Percentiles rank a stretch among this genome's conserved stretches.
These are phyloP conservation scores for Haliclystus octoradiatus DNA, from an alignment of 30 jellyfish, hydroid and myxozoan species.

Conservation along the genomic window DNA sequence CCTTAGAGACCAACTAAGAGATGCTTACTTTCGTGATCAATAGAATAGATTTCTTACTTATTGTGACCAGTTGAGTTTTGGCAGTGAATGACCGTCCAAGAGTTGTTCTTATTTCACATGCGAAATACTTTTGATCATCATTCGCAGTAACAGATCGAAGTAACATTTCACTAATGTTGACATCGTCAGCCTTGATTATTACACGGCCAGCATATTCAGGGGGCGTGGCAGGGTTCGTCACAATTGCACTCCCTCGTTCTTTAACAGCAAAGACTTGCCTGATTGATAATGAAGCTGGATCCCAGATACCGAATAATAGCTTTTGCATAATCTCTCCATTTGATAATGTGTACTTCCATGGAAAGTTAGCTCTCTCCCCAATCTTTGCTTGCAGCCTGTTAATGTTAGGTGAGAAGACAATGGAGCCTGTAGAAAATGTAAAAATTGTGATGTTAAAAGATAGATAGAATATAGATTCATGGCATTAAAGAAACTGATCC, in stretches of 20 bases:
- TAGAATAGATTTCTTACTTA: constrained; percentile 7
- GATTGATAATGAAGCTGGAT: background rate
- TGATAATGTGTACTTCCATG: background rate
- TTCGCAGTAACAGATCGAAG: background rate
- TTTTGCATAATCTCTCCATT: constrained; percentile 4
- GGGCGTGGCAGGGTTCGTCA: constrained; percentile 7
- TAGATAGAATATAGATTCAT: too few relatives aligned
- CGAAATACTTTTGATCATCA: constrained; percentile 8
- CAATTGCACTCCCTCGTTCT: background rate
- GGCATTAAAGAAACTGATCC: too few relatives aligned
- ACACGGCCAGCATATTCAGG: background rate
- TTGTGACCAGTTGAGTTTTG: constrained; percentile 1
- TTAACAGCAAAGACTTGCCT: constrained; percentile 3
- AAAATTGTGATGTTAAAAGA: background rate
- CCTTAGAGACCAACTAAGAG: too few relatives aligned
- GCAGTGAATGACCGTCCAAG: constrained; percentile 3
- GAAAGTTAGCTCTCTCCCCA: background rate
- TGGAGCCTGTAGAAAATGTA: background rate
- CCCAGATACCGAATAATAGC: constrained; percentile 1
- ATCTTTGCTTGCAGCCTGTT: constrained; percentile 1
- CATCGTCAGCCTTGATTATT: constrained; percentile 5
- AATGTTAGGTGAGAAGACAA: constrained; percentile 7
- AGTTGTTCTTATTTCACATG: background rate
- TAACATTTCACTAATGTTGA: background rate
- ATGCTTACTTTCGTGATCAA: too few relatives aligned